Conservation (phyloP, 1,140 invertebrate genomes). For the Brachionus rotundiformis region DNA sequence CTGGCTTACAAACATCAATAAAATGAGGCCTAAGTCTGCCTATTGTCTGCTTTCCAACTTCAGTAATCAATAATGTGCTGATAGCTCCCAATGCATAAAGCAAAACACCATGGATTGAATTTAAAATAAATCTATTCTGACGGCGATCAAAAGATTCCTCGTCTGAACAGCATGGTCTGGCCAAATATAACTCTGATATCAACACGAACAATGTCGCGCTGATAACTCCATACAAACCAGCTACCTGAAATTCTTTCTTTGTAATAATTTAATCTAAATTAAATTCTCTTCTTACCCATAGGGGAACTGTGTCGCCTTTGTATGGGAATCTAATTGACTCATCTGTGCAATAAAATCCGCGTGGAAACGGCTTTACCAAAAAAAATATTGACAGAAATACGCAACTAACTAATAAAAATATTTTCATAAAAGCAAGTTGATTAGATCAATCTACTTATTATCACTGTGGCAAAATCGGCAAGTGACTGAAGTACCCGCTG, state of each 20-base stretch:
- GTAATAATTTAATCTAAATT: neutral
- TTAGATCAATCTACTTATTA: neutral
- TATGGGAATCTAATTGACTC: conserved; percentile 47
- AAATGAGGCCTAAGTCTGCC: conserved; percentile 89
- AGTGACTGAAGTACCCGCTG: conserved; percentile 23
- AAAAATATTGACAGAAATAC: conserved; percentile 40
- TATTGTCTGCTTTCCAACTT: conserved; percentile 86
- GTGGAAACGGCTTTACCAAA: conserved; percentile 27
- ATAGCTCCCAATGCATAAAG: conserved; percentile 40
- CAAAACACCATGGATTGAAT: conserved; percentile 27
- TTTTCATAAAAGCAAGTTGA: neutral
- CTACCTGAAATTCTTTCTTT: neutral
- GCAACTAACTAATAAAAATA: neutral
- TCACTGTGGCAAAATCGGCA: conserved; percentile 30
- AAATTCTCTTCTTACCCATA: conserved; percentile 22
- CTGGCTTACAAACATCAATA: conserved; percentile 69
- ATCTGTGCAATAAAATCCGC: conserved; percentile 52
- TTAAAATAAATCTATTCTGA: conserved; percentile 44
- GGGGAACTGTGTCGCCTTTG: conserved; percentile 35
- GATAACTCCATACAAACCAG: conserved; percentile 40
- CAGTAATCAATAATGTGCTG: conserved; percentile 68
- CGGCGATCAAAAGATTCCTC: conserved; percentile 10
- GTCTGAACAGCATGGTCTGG: conserved; percentile 29
- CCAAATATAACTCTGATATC: conserved; percentile 34
- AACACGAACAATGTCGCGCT: conserved; percentile 16